phyloP scores from a whole-genome alignment of 2,797 vertebrate species.

The Cheirogaleus major region DNA sequence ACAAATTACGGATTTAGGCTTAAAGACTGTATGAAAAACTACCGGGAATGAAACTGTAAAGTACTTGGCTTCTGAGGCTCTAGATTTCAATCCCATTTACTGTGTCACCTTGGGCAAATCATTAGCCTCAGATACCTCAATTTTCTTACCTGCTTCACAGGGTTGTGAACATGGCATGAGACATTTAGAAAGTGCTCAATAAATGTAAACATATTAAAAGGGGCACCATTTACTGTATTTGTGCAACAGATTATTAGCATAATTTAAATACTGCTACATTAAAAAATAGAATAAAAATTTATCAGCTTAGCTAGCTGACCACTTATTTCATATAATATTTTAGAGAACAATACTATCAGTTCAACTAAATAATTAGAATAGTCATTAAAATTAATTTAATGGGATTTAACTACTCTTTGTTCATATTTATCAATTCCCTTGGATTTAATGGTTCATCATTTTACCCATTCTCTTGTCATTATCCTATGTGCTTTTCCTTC shows the following conservation, averaged over 20 bases:
- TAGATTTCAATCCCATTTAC: background rate
- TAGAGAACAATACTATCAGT: background rate
- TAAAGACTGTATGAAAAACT: background rate
- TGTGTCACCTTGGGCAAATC: background rate
- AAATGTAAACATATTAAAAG: background rate
- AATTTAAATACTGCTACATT: background rate
- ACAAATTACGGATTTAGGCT: background rate
- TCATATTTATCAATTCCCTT: background rate
- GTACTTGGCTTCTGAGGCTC: background rate
- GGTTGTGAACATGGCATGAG: background rate
- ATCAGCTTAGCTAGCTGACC: background rate
- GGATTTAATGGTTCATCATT: background rate
- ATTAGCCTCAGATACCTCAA: background rate
- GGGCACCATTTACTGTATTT: background rate
- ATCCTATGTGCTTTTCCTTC: background rate
- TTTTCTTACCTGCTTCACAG: background rate
- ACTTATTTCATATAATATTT: background rate
- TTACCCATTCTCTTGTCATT: background rate
- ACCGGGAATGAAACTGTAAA: background rate
- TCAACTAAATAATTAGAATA: background rate
- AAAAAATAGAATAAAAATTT: background rate
- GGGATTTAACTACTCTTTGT: background rate
- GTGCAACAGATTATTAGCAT: background rate
- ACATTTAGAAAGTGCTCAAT: background rate
- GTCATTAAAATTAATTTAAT: background rate